Base-by-base conservation (phyloP, 2,797 vertebrate genomes). In the Nyctibius grandis region DNA sequence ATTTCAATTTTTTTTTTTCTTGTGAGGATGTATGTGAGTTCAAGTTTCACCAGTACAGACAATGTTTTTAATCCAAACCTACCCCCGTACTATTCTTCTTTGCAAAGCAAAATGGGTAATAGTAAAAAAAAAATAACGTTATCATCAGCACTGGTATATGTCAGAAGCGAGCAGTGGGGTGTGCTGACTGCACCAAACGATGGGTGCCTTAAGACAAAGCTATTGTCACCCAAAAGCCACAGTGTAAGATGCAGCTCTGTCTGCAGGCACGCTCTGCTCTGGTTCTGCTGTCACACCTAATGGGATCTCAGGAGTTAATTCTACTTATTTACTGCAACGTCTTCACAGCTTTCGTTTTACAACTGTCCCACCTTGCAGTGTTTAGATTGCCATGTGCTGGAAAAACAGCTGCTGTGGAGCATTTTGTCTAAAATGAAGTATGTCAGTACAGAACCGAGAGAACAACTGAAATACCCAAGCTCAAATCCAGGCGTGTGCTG, bases 101-200 rank as follows among this genome's bases (percentile, higher is more conserved):
- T 4, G 11, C 26, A 17, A n/a, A 5, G 5, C 38, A 23, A 65
- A 65, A 33, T 6, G 14, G 9, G 12, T 8, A 44, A 17, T 0
- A 48, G n/a, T 63, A 20, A 56, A 40, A 72, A 28, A 44, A 0
- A 4, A 21, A 15, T 15, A n/a, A 1, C 6, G 21, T 54, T 28
- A 16, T 26, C 23, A 22, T 44, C 28, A n/a, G 87, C 34, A 31
- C 9, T 18, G 36, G 15, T 12, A 4, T 7, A 18, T 1, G 2
- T 5, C 18, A 10, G n/a, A 3, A 11, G 51, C 6, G 18, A 34
- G 36, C 1, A n/a, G 48, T 0, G 1, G 50, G n/a, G 56, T 13
- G 1, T 1, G 54, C 29, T 34, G 14, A 12, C 38, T 5, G 15
- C 40, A 16, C 53, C 9, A 23, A 5, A 5, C 9, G n/a, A 12